phyloP scores from a whole-genome alignment of 2,797 vertebrate genomes.

The Enteromius afrohamiltoni region DNA sequence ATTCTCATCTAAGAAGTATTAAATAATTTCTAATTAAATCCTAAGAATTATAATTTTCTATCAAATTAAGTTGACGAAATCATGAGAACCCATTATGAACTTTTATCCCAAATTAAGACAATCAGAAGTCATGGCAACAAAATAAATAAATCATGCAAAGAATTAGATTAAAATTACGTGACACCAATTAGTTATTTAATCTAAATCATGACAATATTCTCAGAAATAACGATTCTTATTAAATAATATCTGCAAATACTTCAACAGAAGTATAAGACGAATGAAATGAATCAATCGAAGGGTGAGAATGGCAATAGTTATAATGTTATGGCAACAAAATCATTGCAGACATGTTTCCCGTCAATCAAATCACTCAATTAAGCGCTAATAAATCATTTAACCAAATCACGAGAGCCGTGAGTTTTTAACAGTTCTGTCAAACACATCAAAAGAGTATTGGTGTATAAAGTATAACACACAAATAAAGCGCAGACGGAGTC shows the following conservation, averaged over 20 bases:
- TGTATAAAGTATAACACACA: background rate
- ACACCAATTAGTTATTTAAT: background rate
- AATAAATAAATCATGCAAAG: too few relatives aligned
- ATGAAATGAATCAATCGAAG: too few relatives aligned
- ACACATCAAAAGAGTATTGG: background rate
- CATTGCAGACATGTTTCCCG: rapidly evolving
- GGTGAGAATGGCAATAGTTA: too few relatives aligned
- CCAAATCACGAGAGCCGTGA: background rate
- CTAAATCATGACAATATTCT: background rate
- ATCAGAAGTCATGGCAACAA: too few relatives aligned
- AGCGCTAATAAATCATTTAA: background rate
- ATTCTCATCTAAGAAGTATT: too few relatives aligned
- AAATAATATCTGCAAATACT: background rate
- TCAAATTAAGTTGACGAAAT: too few relatives aligned
- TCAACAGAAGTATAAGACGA: background rate
- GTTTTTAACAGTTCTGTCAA: background rate
- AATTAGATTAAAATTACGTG: too few relatives aligned
- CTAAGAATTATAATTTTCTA: too few relatives aligned
- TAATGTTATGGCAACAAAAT: background rate
- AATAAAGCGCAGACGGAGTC: background rate
- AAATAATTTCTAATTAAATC: too few relatives aligned
- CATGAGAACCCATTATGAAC: too few relatives aligned
- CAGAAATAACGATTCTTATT: too few relatives aligned
- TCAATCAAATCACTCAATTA: background rate
- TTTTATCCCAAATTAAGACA: too few relatives aligned